A percentile compares a stretch with the other conserved stretches of the same genome.
Evolutionary conservation across 2,888 invertebrate species (phyloP).

Genomic region (Nemapogon koenigi): DNA sequence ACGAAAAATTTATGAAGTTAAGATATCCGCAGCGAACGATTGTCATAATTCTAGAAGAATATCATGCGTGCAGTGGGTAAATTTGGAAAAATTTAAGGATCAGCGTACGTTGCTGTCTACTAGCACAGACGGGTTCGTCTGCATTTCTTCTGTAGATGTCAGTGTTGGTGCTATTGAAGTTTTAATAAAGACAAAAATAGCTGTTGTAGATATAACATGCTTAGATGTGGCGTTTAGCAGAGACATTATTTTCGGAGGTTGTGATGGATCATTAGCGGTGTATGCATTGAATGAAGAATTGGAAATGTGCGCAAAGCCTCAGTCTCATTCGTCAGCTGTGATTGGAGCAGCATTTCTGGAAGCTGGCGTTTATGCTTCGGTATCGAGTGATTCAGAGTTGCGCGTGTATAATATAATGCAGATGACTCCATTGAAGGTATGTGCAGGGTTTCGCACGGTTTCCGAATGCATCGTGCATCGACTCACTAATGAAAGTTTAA

Average conservation of each 20-base stretch:
- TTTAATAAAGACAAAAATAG: slow-evolving; percentile 27
- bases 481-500: too few relatives aligned
- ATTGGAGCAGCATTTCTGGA: too few relatives aligned
- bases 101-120: slow-evolving; percentile 28
- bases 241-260: slow-evolving; percentile 18
- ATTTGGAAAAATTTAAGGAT: too few relatives aligned
- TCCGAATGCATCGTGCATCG: too few relatives aligned
- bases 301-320: slow-evolving; percentile 30
- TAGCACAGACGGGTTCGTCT: slow-evolving; percentile 34
- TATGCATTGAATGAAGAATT: slow-evolving; percentile 33
- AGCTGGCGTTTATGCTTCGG: slow-evolving; percentile 36
- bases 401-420: slow-evolving; percentile 40
- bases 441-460: too few relatives aligned
- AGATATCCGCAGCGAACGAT: slow-evolving; percentile 29
- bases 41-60: slow-evolving; percentile 39
- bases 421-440: slow-evolving; percentile 37
- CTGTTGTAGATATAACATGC: slow-evolving; percentile 34
- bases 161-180: slow-evolving; percentile 34
- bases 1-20: slow-evolving; percentile 19
- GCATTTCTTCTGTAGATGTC: slow-evolving; percentile 44
- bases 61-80: slow-evolving; percentile 37
- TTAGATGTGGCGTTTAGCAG: slow-evolving; percentile 39
- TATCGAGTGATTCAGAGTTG: slow-evolving; percentile 45
- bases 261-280: slow-evolving; percentile 45
- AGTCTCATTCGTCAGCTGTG: too few relatives aligned